phyloP scores from a whole-genome alignment of 2,888 invertebrate genomes.

The Tinea pellionella region DNA sequence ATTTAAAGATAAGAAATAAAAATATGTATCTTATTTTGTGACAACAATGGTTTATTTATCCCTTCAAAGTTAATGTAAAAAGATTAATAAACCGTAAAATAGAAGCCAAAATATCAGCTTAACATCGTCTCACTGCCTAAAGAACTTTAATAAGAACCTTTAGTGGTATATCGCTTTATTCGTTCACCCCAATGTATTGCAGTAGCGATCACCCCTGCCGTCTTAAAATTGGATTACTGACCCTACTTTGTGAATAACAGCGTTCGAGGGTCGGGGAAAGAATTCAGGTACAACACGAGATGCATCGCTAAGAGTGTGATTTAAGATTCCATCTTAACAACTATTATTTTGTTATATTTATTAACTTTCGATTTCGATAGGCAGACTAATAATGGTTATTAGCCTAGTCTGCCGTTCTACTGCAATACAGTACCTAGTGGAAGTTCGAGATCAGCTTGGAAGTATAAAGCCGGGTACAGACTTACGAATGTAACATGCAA shows the following conservation, averaged over 20 bases:
- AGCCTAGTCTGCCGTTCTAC: too few relatives aligned
- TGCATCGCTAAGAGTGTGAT: background rate
- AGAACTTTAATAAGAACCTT: constrained; percentile 1
- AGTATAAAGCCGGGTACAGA: too few relatives aligned
- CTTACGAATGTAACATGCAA: too few relatives aligned
- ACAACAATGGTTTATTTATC: background rate
- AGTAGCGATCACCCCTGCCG: constrained; percentile 7
- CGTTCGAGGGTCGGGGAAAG: background rate
- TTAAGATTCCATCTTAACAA: background rate
- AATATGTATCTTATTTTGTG: constrained; percentile 9
- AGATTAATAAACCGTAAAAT: background rate
- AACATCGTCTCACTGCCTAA: background rate
- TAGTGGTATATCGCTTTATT: constrained; percentile 4
- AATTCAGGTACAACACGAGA: background rate
- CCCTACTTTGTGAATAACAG: background rate
- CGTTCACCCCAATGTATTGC: background rate
- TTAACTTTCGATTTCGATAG: too few relatives aligned
- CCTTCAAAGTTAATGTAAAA: background rate
- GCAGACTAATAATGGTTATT: too few relatives aligned
- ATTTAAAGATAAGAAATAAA: too few relatives aligned
- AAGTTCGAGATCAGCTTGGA: too few relatives aligned
- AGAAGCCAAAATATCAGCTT: background rate
- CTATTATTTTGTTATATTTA: too few relatives aligned
- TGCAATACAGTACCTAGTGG: too few relatives aligned
- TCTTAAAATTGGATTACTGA: constrained; percentile 13